Base-by-base conservation (phyloP, 2,888 invertebrate species). In the Aleiodes leptofemur region DNA sequence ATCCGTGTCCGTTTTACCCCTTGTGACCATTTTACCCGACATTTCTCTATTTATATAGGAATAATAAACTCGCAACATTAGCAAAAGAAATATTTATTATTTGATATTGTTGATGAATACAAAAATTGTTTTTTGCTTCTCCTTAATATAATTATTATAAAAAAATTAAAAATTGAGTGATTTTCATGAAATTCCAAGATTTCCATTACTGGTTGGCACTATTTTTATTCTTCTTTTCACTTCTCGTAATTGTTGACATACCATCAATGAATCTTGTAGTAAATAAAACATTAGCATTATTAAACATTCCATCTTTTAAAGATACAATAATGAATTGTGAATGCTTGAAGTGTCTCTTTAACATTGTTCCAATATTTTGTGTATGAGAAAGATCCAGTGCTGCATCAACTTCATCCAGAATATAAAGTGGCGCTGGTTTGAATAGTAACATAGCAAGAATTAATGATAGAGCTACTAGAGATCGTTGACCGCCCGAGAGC, bases 221-320 rank as follows among this genome's bases (percentile, higher is more conserved):
- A n/a, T n/a, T 83, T 29, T 59, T 74, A 78, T 69, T 81, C 72
- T 73, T 55, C 82, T 79, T 87, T 78, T 82, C 92, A 4, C 92
- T 94, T 78, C 96, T 92, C 43, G 93, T 92, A 50, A 99, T 96
- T 4, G 95, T 93, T 0, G 99, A 99, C 90, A 97, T 96, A 70
- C 99, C 99, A 90, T 99, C 98, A 38, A 96, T 94, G 90, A 99
- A 98, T 84, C 94, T 94, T 0, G 99, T 99, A 73, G 96, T 95
- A 91, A 97, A 99, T 73, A 99, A 90, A 31, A 99, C 98, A 90
- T 99, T 99, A 0, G 99, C 99, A 90, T 99, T 98, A 90, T 96
- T 98, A 91, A 99, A 99, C 97, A 99, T 99, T 38, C 99, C 99
- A 90, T 99, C 98, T 88, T 99, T 99, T 61, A 99, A 92, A 0